Percentiles rank a stretch among this genome's conserved stretches.
Evolutionary conservation across 2,113 vertebrate genomes (phyloP).

Genomic region (Cephalopterus ornatus): DNA sequence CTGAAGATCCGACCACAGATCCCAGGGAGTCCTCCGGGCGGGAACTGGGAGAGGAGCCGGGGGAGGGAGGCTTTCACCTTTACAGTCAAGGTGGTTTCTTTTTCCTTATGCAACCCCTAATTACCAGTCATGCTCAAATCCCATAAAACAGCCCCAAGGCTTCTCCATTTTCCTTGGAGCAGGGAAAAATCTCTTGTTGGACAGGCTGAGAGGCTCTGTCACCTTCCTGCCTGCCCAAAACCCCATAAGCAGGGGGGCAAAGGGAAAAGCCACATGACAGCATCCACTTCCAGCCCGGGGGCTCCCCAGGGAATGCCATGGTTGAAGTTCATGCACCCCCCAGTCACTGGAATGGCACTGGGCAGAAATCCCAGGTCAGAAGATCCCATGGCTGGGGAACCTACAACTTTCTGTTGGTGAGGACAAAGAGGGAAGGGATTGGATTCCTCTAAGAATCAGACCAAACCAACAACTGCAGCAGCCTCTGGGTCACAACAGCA

Average conservation of each 20-base stretch:
- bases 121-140: not conserved
- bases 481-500: not conserved
- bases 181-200: not conserved
- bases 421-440: not conserved
- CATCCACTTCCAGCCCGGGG: not conserved
- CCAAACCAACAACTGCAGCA: accelerated
- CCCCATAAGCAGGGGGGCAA: not conserved
- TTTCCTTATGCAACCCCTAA: not conserved
- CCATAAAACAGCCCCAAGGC: not conserved
- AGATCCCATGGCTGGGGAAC: not conserved
- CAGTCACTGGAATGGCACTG: not conserved
- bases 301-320: not conserved
- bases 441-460: not conserved
- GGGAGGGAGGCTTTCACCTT: not conserved
- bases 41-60: not conserved
- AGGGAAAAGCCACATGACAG: not conserved
- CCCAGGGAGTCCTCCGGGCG: not conserved
- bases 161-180: not conserved
- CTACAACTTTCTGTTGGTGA: not conserved
- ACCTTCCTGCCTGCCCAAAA: not conserved
- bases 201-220: not conserved
- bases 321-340: not conserved
- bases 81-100: too few species aligned
- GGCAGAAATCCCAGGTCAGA: not conserved
- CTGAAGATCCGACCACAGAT: not conserved